A percentile compares a stretch with the other conserved stretches of the same genome.
Evolutionary conservation across 1,140 invertebrate genomes (phyloP).

Genomic region (Drosophila auraria): DNA sequence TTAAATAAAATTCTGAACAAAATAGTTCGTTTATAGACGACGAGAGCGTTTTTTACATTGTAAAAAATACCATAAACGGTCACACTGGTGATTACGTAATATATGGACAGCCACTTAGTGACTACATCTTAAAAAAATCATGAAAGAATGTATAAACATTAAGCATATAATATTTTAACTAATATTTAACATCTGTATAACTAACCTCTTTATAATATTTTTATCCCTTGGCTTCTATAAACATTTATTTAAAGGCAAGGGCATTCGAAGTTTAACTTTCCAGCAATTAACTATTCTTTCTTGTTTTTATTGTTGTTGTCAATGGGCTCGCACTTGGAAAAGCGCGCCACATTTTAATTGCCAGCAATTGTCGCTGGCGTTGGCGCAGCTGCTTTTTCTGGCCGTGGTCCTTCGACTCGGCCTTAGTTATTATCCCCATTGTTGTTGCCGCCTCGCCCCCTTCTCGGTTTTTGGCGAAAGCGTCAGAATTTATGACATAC

Average conservation of each 20-base stretch:
- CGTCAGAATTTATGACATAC: slow-evolving; percentile 82
- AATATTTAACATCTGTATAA: no score
- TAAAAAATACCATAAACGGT: no score
- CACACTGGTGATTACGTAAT: no score
- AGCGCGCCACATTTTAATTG: slow-evolving; percentile 84
- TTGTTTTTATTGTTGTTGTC: slow-evolving; percentile 49
- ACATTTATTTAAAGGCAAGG: not conserved
- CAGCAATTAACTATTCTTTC: not conserved
- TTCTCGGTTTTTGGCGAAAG: slow-evolving; percentile 38
- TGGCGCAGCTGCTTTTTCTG: slow-evolving; percentile 67
- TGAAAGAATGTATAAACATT: no score
- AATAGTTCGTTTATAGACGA: no score
- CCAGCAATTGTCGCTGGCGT: slow-evolving; percentile 77
- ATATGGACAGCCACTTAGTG: no score
- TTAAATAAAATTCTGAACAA: no score
- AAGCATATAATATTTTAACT: no score
- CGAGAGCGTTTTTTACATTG: no score
- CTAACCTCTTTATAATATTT: no score
- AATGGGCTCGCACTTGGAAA: slow-evolving; percentile 64
- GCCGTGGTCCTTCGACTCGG: slow-evolving; percentile 33
- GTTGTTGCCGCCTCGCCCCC: slow-evolving; percentile 20
- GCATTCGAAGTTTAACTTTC: not conserved
- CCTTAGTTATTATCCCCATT: slow-evolving; percentile 56
- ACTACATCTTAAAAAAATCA: no score
- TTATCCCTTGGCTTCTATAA: not conserved